Percentiles rank a stretch among this genome's conserved stretches.
phyloP scores from a whole-genome alignment of 2,113 vertebrate species.

The Benitochromis conjunctus region DNA sequence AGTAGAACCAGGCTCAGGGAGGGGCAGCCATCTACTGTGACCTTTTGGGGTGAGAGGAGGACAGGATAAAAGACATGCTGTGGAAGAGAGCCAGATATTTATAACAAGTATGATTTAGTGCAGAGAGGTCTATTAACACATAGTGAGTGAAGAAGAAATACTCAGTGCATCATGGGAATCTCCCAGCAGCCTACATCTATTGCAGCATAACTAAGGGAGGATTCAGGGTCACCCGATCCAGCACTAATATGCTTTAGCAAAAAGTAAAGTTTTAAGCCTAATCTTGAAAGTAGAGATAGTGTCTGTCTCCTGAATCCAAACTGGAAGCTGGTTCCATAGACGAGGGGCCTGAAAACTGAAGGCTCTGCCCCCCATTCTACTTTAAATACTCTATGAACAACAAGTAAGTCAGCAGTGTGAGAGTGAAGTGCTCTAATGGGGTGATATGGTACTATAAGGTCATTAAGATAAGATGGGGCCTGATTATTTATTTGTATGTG shows the following conservation, averaged over 20 bases:
- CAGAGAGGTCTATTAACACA: not conserved
- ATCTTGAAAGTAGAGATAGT: accelerated
- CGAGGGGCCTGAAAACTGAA: not conserved
- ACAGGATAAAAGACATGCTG: too few relatives aligned
- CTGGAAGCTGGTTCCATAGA: not conserved
- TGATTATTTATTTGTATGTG: not conserved
- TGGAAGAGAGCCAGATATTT: too few relatives aligned
- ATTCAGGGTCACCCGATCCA: not conserved
- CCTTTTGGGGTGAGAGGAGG: not conserved
- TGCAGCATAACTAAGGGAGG: not conserved
- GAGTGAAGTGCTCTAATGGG: accelerated
- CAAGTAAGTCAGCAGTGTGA: not conserved
- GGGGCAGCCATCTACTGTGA: not conserved
- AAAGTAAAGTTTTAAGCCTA: not conserved
- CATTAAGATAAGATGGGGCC: not conserved
- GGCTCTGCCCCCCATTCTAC: not conserved
- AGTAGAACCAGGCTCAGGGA: not conserved
- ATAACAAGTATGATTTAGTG: too few relatives aligned
- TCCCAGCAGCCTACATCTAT: accelerated
- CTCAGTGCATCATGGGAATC: not conserved
- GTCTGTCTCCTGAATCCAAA: not conserved
- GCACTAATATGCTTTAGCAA: not conserved
- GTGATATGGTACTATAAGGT: not conserved
- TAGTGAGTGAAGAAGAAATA: not conserved
- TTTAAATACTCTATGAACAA: not conserved